Percentiles rank a stretch among this genome's conserved stretches.
Conservation (phyloP, 2,113 vertebrate genomes). For the Myiozetetes cayanensis region DNA sequence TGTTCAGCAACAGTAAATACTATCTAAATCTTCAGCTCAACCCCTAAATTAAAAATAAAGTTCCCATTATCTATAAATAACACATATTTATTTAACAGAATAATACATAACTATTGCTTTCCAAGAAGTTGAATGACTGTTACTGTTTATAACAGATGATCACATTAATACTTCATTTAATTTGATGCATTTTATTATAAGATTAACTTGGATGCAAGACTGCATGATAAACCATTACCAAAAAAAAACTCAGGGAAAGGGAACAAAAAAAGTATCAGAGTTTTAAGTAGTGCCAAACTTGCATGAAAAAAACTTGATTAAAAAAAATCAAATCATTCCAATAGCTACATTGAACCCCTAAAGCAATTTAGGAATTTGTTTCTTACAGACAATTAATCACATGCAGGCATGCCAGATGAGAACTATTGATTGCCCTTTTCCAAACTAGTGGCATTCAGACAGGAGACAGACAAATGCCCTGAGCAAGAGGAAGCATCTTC, state of each 20-base stretch:
- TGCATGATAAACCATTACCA: not conserved
- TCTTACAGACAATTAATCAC: slow-evolving; percentile 87
- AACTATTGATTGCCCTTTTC: slow-evolving; percentile 94
- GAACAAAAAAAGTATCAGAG: not conserved
- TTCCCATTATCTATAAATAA: slow-evolving; percentile 2
- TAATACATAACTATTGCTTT: slow-evolving; percentile 7
- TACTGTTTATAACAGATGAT: slow-evolving; percentile 4
- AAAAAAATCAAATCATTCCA: slow-evolving; percentile 74
- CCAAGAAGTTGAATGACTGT: not conserved
- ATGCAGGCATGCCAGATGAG: slow-evolving; percentile 84
- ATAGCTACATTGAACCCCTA: slow-evolving; percentile 74
- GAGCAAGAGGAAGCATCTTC: slow-evolving; percentile 75
- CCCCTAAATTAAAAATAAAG: not conserved
- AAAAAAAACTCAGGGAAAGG: not conserved
- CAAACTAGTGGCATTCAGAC: slow-evolving; percentile 86
- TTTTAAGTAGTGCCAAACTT: slow-evolving; percentile 52
- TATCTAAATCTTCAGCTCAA: not conserved
- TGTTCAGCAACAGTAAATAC: not conserved
- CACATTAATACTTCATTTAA: not conserved
- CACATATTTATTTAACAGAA: slow-evolving; percentile 17
- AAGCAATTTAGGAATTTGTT: slow-evolving; percentile 82
- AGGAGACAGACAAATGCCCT: slow-evolving; percentile 87
- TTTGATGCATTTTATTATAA: slow-evolving; percentile 20
- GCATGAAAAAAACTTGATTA: slow-evolving; percentile 51
- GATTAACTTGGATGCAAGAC: slow-evolving; percentile 10